These are phyloP conservation scores for Hypanus sabinus DNA, from an alignment of 2,113 vertebrate species.

Conservation along the genomic window DNA sequence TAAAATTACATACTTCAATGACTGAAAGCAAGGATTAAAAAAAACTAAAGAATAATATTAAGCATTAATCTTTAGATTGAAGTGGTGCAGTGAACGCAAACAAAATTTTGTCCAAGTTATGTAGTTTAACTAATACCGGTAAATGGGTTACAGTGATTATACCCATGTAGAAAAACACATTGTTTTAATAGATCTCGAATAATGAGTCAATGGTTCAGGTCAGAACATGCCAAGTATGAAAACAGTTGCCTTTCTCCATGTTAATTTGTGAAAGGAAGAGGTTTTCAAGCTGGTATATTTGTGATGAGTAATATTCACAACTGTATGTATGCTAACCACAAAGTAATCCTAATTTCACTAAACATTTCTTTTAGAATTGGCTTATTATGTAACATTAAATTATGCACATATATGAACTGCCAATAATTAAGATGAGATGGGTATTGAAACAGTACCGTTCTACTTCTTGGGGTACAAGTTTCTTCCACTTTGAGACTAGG, in stretches of 20 bases:
- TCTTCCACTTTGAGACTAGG: slow-evolving; percentile 93
- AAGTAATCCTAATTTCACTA: not conserved
- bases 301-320: not conserved
- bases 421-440: not conserved
- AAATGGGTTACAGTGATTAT: not conserved
- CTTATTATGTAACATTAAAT: not conserved
- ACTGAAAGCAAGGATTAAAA: not conserved
- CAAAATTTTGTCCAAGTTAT: not conserved
- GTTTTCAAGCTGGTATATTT: not conserved
- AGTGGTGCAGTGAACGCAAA: not conserved
- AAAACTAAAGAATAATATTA: not conserved
- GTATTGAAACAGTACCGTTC: slow-evolving; percentile 61
- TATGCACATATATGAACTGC: too few relatives aligned
- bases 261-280: too few relatives aligned
- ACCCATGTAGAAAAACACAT: not conserved
- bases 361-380: too few relatives aligned
- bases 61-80: not conserved
- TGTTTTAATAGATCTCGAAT: not conserved
- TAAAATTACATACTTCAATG: not conserved
- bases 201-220: not conserved
- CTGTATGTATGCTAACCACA: not conserved
- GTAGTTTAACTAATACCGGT: not conserved
- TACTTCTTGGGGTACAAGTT: slow-evolving; percentile 74
- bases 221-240: not conserved
- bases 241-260: not conserved